These are phyloP conservation scores for Leuctra nigra DNA, from an alignment of 2,888 invertebrate genomes.

Conservation along the genomic window DNA sequence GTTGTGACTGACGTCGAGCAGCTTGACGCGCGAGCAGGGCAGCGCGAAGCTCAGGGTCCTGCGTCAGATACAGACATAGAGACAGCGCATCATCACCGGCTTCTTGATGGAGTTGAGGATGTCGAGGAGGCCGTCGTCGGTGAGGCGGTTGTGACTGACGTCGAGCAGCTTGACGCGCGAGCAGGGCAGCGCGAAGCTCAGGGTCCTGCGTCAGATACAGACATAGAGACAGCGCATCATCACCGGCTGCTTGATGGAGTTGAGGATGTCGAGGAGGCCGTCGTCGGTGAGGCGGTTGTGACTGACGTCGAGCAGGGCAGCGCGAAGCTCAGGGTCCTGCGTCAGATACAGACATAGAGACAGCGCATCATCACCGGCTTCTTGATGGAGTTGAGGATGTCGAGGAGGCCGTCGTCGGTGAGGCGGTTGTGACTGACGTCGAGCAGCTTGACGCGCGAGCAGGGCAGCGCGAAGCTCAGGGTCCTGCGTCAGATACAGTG, in stretches of 20 bases:
- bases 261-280: slow-evolving; percentile 48
- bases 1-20: slow-evolving; percentile 52
- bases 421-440: slow-evolving; percentile 52
- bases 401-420: slow-evolving; percentile 46
- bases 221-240: slow-evolving; percentile 39
- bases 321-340: slow-evolving; percentile 47
- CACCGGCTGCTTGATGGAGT: slow-evolving; percentile 50
- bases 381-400: slow-evolving; percentile 49
- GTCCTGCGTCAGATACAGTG: no score
- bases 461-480: slow-evolving; percentile 49
- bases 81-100: slow-evolving; percentile 39
- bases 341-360: slow-evolving; percentile 42
- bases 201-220: slow-evolving; percentile 45
- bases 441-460: slow-evolving; percentile 49
- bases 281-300: slow-evolving; percentile 48
- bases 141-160: slow-evolving; percentile 49
- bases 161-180: slow-evolving; percentile 53
- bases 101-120: slow-evolving; percentile 52
- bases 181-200: slow-evolving; percentile 49
- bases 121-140: slow-evolving; percentile 46
- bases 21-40: slow-evolving; percentile 50
- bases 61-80: slow-evolving; percentile 42
- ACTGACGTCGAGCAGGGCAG: slow-evolving; percentile 54
- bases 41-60: slow-evolving; percentile 48
- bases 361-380: slow-evolving; percentile 43